Percentiles rank a stretch among this genome's conserved stretches.
phyloP scores from a whole-genome alignment of 2,113 vertebrate genomes.

The Sciurus niger region DNA sequence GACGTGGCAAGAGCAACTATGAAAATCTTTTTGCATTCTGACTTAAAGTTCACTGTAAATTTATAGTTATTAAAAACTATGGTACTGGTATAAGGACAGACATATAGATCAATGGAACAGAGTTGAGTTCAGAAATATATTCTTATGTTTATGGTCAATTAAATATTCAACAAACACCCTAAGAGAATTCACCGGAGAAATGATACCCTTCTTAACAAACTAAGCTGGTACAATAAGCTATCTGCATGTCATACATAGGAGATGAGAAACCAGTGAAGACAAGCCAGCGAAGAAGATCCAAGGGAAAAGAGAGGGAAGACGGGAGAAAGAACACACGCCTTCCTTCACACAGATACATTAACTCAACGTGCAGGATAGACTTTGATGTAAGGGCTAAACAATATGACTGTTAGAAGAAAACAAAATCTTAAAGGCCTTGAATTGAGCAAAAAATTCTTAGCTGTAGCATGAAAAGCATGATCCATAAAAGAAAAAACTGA shows the following conservation, averaged over 20 bases:
- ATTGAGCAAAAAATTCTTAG: neutral
- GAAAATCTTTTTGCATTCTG: neutral
- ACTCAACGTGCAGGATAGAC: neutral
- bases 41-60: neutral
- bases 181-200: slow-evolving; percentile 7
- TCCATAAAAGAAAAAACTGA: neutral
- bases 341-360: too few relatives aligned
- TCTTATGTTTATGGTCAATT: neutral
- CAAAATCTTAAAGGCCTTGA: neutral
- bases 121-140: neutral
- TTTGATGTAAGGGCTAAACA: neutral
- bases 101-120: neutral
- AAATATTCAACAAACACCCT: neutral
- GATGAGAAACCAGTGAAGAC: neutral
- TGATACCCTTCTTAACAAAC: neutral
- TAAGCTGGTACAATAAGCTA: neutral
- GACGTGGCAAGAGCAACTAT: neutral
- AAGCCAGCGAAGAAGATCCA: neutral
- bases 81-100: neutral
- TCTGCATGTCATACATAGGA: neutral
- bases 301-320: too few relatives aligned
- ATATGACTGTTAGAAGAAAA: neutral
- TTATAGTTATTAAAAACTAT: neutral
- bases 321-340: too few relatives aligned
- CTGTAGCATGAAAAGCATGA: neutral